Evolutionary conservation across 37 sponge, comb jelly and placozoan species (phyloP), one percentile per base, ranked within the genome.

Genomic region (Trichoplax adhaerens): DNA sequence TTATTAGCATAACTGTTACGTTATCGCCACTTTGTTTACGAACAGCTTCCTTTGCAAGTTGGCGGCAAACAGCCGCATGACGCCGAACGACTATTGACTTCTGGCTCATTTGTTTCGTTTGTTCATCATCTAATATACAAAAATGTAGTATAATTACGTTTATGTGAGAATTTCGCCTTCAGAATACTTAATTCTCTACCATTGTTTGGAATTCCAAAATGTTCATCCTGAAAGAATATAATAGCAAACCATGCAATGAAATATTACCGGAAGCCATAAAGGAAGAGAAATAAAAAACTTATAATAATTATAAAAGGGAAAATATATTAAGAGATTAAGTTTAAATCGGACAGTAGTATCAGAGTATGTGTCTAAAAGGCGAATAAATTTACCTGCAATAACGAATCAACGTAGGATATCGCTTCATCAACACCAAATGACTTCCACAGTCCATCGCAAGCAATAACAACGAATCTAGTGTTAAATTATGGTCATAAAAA

Each of bases 391-490:
- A 89, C 90, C 76, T 89, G 77, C 46, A 89, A 57, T 53, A 89
- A 74, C 4, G 12, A 53, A 5, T 56, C 1, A 5, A 82, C 66
- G 59, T 77, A 81, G 59, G 6, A 57, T 48, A 86, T 76, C 8
- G 90, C 90, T 53, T 80, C 86, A 4, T 89, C 80, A 3, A 65
- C 66, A 47, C 55, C 48, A 66, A 89, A 89, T 0, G 65, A 85
- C 75, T 89, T 89, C 86, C 85, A 89, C 58, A 89, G 71, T 0
- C 90, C 90, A 68, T 89, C 90, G 81, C 90, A 89, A 1, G 83
- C 90, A 10, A 85, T 64, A 47, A 89, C 58, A 54, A 89, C 74
- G 68, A 89, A 89, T 58, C 90, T 89, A 62, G 6, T 2, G 4
- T 3, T 5, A 8, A 58, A 59, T 2, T 47, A 59, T 48, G 60